Conservation (phyloP, 1,140 invertebrate genomes). For the Sitodiplosis mosellana region DNA sequence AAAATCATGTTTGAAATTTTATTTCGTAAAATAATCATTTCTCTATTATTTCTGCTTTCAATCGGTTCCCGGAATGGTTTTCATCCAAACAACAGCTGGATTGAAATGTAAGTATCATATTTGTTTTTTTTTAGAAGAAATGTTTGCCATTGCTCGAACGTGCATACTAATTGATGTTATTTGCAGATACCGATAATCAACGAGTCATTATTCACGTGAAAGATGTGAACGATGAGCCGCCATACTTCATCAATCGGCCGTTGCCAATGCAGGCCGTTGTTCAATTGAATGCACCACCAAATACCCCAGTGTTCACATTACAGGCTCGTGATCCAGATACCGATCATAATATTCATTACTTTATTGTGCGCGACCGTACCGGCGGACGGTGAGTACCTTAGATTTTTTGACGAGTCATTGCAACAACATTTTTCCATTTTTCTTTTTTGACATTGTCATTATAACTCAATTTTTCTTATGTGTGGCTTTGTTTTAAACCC, state of each 20-base stretch:
- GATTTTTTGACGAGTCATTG: background rate
- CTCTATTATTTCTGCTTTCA: background rate
- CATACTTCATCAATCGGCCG: slow-evolving; percentile 88
- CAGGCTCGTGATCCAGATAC: slow-evolving; percentile 89
- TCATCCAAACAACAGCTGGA: slow-evolving; percentile 7
- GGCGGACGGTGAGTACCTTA: slow-evolving; percentile 26
- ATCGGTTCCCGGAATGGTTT: background rate
- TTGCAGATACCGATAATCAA: slow-evolving; percentile 78
- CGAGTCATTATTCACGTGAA: slow-evolving; percentile 86
- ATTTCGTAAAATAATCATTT: background rate
- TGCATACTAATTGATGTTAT: slow-evolving; percentile 2
- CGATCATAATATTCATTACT: slow-evolving; percentile 89
- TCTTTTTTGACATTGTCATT: too few species aligned
- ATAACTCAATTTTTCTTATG: too few species aligned
- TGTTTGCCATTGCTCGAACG: background rate
- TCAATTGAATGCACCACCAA: slow-evolving; percentile 81
- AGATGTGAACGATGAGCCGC: slow-evolving; percentile 89
- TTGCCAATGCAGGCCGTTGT: slow-evolving; percentile 93
- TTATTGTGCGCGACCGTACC: slow-evolving; percentile 77
- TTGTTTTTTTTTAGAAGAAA: background rate
- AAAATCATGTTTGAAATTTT: too few species aligned
- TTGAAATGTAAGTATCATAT: slow-evolving; percentile 11
- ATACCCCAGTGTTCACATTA: slow-evolving; percentile 87
- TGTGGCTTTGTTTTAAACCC: background rate
- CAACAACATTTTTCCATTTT: too few species aligned